Conservation (phyloP, 2,113 vertebrate species). For the Fukomys damarensis region DNA sequence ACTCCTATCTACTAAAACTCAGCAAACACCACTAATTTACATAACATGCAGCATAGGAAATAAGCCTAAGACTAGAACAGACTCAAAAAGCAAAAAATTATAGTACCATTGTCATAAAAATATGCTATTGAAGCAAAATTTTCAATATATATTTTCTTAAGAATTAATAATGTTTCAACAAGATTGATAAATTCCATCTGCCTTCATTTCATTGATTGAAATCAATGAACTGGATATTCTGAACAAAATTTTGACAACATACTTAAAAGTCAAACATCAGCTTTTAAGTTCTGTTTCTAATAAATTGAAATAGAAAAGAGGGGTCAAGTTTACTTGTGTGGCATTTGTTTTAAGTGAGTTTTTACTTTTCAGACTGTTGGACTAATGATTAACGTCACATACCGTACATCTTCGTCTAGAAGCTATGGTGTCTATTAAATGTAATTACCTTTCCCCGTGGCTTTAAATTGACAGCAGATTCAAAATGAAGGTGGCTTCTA, state of each 20-base stretch:
- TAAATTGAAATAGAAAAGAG: slow-evolving; percentile 69
- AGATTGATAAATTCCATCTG: slow-evolving; percentile 78
- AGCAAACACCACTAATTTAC: slow-evolving; percentile 85
- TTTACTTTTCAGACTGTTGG: slow-evolving; percentile 77
- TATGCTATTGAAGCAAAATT: slow-evolving; percentile 78
- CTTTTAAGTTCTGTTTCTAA: slow-evolving; percentile 74
- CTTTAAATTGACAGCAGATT: slow-evolving; percentile 83
- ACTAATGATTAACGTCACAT: slow-evolving; percentile 80
- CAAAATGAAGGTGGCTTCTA: slow-evolving; percentile 84
- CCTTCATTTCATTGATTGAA: slow-evolving; percentile 81
- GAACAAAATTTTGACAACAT: slow-evolving; percentile 84
- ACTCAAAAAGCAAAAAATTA: slow-evolving; percentile 72
- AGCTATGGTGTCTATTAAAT: slow-evolving; percentile 81
- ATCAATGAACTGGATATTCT: slow-evolving; percentile 83
- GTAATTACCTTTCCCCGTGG: slow-evolving; percentile 83
- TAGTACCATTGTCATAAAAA: slow-evolving; percentile 78
- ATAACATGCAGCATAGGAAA: slow-evolving; percentile 77
- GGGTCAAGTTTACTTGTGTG: slow-evolving; percentile 61
- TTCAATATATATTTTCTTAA: slow-evolving; percentile 85
- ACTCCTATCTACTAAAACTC: slow-evolving; percentile 84
- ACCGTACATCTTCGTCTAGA: slow-evolving; percentile 73
- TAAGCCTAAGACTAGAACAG: slow-evolving; percentile 52
- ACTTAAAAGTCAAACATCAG: slow-evolving; percentile 74
- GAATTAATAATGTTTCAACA: slow-evolving; percentile 81
- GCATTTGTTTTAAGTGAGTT: slow-evolving; percentile 75